Conservation (phyloP, 1,140 invertebrate species). For the Procambarus virginalis region DNA sequence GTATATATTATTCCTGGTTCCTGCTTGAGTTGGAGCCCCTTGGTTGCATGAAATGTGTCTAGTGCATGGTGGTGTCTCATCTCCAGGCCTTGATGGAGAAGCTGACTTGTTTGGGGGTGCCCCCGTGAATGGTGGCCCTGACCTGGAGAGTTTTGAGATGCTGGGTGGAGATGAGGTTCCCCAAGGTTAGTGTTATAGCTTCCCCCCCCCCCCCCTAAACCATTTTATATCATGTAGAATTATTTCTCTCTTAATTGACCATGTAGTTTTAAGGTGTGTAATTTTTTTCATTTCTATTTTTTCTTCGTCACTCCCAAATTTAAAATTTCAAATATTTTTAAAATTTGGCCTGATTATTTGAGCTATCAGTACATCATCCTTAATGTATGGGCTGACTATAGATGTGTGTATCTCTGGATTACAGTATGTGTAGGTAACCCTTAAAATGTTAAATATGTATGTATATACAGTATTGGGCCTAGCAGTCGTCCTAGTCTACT, state of each 20-base stretch:
- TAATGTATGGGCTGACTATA: too few relatives aligned
- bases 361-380: too few relatives aligned
- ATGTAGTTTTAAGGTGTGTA: background rate
- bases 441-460: too few relatives aligned
- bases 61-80: slow-evolving; percentile 51
- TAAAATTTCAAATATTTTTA: too few relatives aligned
- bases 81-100: slow-evolving; percentile 51
- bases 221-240: background rate
- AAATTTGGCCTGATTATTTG: too few relatives aligned
- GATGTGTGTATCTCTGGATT: too few relatives aligned
- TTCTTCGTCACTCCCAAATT: too few relatives aligned
- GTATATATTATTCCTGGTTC: background rate
- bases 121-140: slow-evolving; percentile 36
- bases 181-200: slow-evolving; percentile 56
- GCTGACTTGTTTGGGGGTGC: slow-evolving; percentile 63
- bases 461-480: too few relatives aligned
- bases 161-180: slow-evolving; percentile 63
- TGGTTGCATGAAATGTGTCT: slow-evolving; percentile 14
- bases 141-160: slow-evolving; percentile 64
- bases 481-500: too few relatives aligned
- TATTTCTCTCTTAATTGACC: background rate
- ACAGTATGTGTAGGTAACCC: too few relatives aligned
- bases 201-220: background rate
- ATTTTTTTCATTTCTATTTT: too few relatives aligned
- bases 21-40: background rate